phyloP scores from a whole-genome alignment of 2,113 vertebrate species.

The Pituophis catenifer region DNA sequence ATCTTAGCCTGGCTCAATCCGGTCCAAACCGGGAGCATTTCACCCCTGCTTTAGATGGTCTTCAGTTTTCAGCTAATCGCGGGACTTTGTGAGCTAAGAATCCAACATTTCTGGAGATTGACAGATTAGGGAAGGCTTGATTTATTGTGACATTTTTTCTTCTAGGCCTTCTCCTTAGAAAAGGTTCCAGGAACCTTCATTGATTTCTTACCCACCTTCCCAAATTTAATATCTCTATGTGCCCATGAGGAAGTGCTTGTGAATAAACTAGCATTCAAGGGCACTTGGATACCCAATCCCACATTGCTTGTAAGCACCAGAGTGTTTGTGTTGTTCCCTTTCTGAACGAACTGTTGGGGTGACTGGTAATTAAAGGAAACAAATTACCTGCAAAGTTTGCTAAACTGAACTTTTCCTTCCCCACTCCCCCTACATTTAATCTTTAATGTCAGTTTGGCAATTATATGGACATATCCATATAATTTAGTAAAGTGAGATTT shows the following conservation, averaged over 20 bases:
- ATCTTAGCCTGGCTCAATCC: no score
- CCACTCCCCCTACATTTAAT: not conserved
- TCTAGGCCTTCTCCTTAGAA: not conserved
- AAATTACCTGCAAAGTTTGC: not conserved
- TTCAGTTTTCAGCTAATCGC: not conserved
- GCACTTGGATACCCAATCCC: not conserved
- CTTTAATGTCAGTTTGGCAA: not conserved
- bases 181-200: not conserved
- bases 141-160: not conserved
- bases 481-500: not conserved
- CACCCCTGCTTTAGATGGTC: not conserved
- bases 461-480: not conserved
- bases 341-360: not conserved
- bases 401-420: not conserved
- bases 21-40: no score
- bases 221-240: not conserved
- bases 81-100: not conserved
- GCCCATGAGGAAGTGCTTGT: not conserved
- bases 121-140: not conserved
- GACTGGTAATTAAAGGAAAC: not conserved
- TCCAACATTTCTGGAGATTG: not conserved
- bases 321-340: not conserved
- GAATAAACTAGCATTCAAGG: not conserved
- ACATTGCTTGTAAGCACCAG: not conserved
- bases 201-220: not conserved